These are phyloP conservation scores for Tetramorium parvispinum DNA, from an alignment of 1,140 invertebrate genomes.

Conservation along the genomic window DNA sequence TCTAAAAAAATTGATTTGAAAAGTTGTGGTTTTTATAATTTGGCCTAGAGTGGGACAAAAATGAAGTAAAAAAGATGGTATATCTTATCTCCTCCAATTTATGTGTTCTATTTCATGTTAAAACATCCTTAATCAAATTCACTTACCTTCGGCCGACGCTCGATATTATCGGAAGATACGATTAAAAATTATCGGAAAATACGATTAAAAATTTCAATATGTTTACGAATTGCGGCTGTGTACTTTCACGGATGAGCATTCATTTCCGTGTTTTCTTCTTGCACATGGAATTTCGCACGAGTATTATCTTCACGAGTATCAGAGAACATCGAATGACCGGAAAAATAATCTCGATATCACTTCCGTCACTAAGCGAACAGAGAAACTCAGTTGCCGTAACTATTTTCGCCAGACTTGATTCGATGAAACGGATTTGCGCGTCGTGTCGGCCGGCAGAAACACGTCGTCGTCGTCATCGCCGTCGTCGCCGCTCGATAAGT, in stretches of 20 bases:
- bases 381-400: slow-evolving; percentile 13
- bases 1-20: not conserved
- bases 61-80: not conserved
- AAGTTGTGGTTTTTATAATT: not conserved
- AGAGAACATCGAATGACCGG: not conserved
- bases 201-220: not conserved
- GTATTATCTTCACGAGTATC: not conserved
- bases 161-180: slow-evolving; percentile 16
- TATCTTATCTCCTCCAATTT: not conserved
- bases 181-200: too few species aligned
- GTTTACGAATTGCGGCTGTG: slow-evolving; percentile 4
- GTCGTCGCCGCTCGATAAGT: slow-evolving; percentile 35
- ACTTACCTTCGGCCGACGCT: slow-evolving; percentile 25
- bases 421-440: slow-evolving; percentile 34
- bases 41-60: not conserved
- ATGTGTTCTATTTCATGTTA: not conserved
- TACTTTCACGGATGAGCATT: slow-evolving; percentile 5
- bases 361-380: slow-evolving; percentile 11
- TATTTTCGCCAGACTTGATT: slow-evolving; percentile 36
- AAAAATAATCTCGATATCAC: slow-evolving; percentile 1
- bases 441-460: not conserved
- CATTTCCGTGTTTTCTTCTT: not conserved
- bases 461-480: not conserved
- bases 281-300: not conserved
- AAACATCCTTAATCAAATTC: slow-evolving; percentile 18